Evolutionary conservation across 2,888 invertebrate species (phyloP).

Genomic region (Ornithoptera priamus): DNA sequence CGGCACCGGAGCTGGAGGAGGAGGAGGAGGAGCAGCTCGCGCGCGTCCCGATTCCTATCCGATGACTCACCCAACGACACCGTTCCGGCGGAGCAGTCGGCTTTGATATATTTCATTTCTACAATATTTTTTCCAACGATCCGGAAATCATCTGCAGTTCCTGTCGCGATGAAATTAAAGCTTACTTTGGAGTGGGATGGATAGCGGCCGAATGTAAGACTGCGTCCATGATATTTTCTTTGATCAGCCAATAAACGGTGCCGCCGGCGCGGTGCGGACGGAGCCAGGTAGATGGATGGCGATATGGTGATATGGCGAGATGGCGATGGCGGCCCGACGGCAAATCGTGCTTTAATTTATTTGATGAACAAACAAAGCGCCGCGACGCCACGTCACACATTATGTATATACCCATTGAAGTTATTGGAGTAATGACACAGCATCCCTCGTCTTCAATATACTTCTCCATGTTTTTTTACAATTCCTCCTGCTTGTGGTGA

Average conservation of each 20-base stretch:
- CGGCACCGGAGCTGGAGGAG: too few species aligned
- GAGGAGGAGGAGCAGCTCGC: too few species aligned
- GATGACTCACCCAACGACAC: conserved; percentile 38
- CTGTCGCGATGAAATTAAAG: conserved; percentile 20
- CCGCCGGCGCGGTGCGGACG: conserved; percentile 17
- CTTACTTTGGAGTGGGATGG: conserved; percentile 4
- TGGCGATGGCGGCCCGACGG: background rate
- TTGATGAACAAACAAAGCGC: too few species aligned
- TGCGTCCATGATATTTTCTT: conserved; percentile 35
- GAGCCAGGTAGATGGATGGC: background rate
- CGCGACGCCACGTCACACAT: too few species aligned
- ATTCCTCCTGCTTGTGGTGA: too few species aligned
- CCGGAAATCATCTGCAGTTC: conserved; percentile 11
- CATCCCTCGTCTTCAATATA: too few species aligned
- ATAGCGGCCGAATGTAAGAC: conserved; percentile 5
- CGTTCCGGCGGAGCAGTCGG: conserved; percentile 24
- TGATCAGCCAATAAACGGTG: conserved; percentile 39
- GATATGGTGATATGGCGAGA: too few species aligned
- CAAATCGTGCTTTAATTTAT: background rate
- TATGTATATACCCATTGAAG: too few species aligned
- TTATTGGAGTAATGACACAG: too few species aligned
- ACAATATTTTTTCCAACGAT: conserved; percentile 7
- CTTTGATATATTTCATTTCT: conserved; percentile 18
- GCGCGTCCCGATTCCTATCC: conserved; percentile 36
- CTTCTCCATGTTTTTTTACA: too few species aligned